These are phyloP conservation scores for Halcyon smyrnensis DNA, from an alignment of 2,797 vertebrate genomes.

Conservation along the genomic window DNA sequence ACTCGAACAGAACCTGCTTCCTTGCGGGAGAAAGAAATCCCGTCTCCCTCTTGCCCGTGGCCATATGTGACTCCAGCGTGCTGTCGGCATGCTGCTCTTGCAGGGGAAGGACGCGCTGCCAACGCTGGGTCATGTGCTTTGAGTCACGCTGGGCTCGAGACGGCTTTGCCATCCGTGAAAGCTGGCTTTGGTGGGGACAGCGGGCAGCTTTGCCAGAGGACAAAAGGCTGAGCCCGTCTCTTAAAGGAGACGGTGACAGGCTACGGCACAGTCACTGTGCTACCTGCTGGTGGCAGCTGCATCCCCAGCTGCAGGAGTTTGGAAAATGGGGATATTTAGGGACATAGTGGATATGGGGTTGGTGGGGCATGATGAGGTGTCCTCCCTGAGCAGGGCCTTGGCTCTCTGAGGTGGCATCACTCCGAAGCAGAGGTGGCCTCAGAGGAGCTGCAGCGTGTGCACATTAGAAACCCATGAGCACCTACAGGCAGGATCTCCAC, in stretches of 20 bases:
- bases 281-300: neutral
- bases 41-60: neutral
- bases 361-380: accelerated
- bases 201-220: neutral
- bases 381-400: neutral
- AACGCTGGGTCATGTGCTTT: slow-evolving; percentile 29
- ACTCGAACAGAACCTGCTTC: neutral
- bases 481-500: neutral
- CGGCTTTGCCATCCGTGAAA: slow-evolving; percentile 21
- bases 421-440: accelerated
- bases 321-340: neutral
- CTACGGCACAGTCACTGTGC: neutral
- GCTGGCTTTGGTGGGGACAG: slow-evolving; percentile 14
- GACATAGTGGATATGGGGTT: accelerated
- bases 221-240: neutral
- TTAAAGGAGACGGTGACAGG: neutral
- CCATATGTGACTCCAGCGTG: slow-evolving; percentile 26
- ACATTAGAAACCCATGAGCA: neutral
- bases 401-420: neutral
- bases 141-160: slow-evolving; percentile 35
- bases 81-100: slow-evolving; percentile 1
- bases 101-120: slow-evolving; percentile 48
- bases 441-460: neutral
- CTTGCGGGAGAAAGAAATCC: neutral
- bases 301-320: neutral